Evolutionary conservation across 2,113 vertebrate genomes (phyloP).

Genomic region (Genyomyrus donnyi): DNA sequence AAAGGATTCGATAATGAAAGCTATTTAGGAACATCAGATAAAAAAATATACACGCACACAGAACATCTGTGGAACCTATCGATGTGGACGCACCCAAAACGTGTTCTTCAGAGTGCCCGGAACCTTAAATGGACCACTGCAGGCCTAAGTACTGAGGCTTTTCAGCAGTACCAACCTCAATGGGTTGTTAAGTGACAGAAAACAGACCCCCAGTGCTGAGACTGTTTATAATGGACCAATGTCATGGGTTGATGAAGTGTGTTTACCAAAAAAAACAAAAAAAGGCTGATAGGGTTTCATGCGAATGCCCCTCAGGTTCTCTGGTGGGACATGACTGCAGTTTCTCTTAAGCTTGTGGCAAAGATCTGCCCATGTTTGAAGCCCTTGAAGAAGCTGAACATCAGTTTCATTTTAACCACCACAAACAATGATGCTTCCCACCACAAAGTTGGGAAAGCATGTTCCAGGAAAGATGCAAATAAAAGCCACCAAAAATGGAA

Average conservation of each 20-base stretch:
- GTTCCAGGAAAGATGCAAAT: not conserved
- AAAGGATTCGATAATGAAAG: not conserved
- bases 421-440: not conserved
- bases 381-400: not conserved
- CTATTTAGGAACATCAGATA: not conserved
- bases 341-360: not conserved
- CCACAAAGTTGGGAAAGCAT: not conserved
- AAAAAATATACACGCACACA: not conserved
- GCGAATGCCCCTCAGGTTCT: not conserved
- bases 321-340: not conserved
- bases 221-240: not conserved
- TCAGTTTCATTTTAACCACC: not conserved
- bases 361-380: not conserved
- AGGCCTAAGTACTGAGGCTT: not conserved
- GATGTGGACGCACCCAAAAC: not conserved
- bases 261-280: not conserved
- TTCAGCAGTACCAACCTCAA: not conserved
- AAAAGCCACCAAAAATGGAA: not conserved
- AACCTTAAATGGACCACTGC: not conserved
- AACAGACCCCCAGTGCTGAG: not conserved
- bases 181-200: constrained; percentile 1
- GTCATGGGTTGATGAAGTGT: not conserved
- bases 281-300: not conserved
- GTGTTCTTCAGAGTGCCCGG: not conserved
- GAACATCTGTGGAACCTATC: not conserved